These are phyloP conservation scores for Epirrhoe alternata DNA, from an alignment of 2,888 invertebrate species.

Conservation along the genomic window DNA sequence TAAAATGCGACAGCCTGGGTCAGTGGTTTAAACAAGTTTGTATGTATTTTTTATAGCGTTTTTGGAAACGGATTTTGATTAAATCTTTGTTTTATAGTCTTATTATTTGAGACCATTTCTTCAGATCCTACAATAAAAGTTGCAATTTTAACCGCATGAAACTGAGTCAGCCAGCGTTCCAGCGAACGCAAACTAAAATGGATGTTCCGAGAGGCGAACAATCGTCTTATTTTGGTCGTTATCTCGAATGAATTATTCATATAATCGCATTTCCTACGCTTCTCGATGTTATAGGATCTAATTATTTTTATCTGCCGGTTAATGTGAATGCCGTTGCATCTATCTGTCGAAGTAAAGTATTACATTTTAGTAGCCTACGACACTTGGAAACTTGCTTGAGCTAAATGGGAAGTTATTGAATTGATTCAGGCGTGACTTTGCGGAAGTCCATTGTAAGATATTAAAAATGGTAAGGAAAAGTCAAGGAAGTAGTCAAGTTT, in stretches of 20 bases:
- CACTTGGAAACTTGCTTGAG: constrained; percentile 4
- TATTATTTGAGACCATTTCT: too few species aligned
- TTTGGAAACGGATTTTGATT: constrained; percentile 14
- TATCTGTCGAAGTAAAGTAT: constrained; percentile 43
- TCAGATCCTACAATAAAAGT: too few species aligned
- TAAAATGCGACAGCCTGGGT: constrained; percentile 65
- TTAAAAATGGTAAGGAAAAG: too few species aligned
- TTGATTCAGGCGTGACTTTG: too few species aligned
- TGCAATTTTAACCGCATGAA: constrained; percentile 1
- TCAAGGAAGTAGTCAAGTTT: too few species aligned
- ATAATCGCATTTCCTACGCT: constrained; percentile 72
- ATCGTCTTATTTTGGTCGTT: constrained; percentile 76
- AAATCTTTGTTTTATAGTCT: neutral
- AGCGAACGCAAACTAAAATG: constrained; percentile 57
- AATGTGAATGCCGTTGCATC: constrained; percentile 23
- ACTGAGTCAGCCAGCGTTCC: constrained; percentile 30
- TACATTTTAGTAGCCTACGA: constrained; percentile 35
- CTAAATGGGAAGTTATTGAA: neutral
- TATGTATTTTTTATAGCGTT: constrained; percentile 23
- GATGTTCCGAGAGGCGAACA: constrained; percentile 71
- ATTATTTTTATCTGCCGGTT: constrained; percentile 57
- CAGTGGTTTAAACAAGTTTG: constrained; percentile 53
- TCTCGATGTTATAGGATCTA: constrained; percentile 56
- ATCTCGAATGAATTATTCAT: constrained; percentile 78
- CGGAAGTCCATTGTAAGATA: too few species aligned